These are phyloP conservation scores for Camponotus fellah DNA, from an alignment of 2,888 invertebrate genomes.

Conservation along the genomic window DNA sequence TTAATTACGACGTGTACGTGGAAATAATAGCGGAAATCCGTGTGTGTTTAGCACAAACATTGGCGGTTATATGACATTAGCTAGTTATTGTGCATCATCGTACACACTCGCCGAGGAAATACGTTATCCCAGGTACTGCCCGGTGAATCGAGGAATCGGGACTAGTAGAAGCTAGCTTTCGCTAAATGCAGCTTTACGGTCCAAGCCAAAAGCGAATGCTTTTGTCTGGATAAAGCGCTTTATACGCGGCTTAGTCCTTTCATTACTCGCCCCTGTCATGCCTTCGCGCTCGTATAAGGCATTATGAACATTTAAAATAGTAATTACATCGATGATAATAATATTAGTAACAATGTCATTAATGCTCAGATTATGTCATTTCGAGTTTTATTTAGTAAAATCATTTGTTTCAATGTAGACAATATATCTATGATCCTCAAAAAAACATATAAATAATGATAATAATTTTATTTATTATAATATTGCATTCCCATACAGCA, in stretches of 20 bases:
- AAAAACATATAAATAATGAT: not conserved
- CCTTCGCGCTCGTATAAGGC: not conserved
- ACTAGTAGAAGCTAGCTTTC: not conserved
- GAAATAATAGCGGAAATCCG: conserved; percentile 29
- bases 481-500: not conserved
- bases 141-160: not conserved
- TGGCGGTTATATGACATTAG: not conserved
- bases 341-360: not conserved
- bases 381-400: not conserved
- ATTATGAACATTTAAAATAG: not conserved
- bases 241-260: conserved; percentile 42
- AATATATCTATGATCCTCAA: not conserved
- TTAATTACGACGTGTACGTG: conserved; percentile 19
- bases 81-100: conserved; percentile 14
- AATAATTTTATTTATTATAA: not conserved
- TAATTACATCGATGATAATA: not conserved
- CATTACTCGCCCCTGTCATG: conserved; percentile 22
- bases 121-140: conserved; percentile 15
- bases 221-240: conserved; percentile 41
- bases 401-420: not conserved
- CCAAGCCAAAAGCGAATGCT: conserved; percentile 24
- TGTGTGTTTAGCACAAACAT: conserved; percentile 23
- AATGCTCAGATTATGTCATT: not conserved
- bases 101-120: not conserved
- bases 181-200: conserved; percentile 29